Evolutionary conservation across 30 jellyfish, hydroid and myxozoan species (phyloP).

Genomic region (Aurelia sp.): DNA sequence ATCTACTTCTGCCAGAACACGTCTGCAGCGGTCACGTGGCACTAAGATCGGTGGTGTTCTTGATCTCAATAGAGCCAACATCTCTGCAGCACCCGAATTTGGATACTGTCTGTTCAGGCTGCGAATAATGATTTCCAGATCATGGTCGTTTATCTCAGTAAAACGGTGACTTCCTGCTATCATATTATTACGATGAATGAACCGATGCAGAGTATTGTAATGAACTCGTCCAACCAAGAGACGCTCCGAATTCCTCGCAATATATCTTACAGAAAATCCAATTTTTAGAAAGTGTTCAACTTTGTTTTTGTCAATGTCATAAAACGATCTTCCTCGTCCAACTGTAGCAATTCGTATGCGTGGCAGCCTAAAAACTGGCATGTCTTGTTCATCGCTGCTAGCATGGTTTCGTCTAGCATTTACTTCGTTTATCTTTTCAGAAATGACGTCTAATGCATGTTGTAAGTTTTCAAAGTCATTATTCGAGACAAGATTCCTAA

Average conservation of each 20-base stretch:
- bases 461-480: too few relatives aligned
- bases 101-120: slow-evolving; percentile 25
- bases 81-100: slow-evolving; percentile 37
- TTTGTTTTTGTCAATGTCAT: too few relatives aligned
- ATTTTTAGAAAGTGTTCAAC: too few relatives aligned
- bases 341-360: too few relatives aligned
- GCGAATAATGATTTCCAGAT: not conserved
- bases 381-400: too few relatives aligned
- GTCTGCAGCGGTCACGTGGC: slow-evolving; percentile 23
- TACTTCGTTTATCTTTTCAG: too few relatives aligned
- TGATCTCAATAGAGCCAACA: not conserved
- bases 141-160: not conserved
- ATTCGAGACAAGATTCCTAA: too few relatives aligned
- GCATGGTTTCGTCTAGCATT: too few relatives aligned
- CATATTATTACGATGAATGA: not conserved
- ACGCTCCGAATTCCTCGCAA: slow-evolving; percentile 5
- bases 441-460: too few relatives aligned
- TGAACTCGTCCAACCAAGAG: slow-evolving; percentile 15
- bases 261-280: too few relatives aligned
- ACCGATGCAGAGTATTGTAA: slow-evolving; percentile 18
- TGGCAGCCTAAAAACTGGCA: too few relatives aligned
- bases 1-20: slow-evolving; percentile 9
- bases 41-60: not conserved
- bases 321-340: too few relatives aligned
- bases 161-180: slow-evolving; percentile 1